Conservation (phyloP, 2,888 invertebrate genomes). For the Troides oblongomaculatus region DNA sequence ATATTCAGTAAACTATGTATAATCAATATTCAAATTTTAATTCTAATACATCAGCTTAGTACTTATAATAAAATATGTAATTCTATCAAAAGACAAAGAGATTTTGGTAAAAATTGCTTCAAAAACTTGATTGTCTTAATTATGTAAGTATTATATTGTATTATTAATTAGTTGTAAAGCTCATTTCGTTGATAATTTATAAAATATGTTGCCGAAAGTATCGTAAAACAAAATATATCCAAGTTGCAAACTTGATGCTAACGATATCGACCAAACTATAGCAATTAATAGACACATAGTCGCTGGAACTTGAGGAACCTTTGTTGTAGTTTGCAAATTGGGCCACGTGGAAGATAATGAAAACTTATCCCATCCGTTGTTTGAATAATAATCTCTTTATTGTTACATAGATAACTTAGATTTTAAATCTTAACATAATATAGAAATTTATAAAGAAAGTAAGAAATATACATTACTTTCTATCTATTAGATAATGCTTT, state of each 20-base stretch:
- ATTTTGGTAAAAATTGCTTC: background rate
- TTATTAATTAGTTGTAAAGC: background rate
- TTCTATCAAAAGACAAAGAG: too few species aligned
- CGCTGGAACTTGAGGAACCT: slow-evolving; percentile 71
- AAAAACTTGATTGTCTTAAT: background rate
- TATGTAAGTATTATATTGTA: background rate
- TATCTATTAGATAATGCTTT: too few species aligned
- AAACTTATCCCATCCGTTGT: slow-evolving; percentile 43
- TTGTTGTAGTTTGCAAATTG: slow-evolving; percentile 72
- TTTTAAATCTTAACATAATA: background rate
- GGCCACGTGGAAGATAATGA: slow-evolving; percentile 65
- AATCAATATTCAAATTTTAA: too few species aligned
- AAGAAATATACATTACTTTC: too few species aligned
- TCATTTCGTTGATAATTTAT: background rate
- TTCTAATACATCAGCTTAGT: too few species aligned
- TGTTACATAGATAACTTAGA: background rate
- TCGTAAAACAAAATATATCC: background rate
- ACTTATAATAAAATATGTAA: too few species aligned
- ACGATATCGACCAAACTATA: slow-evolving; percentile 47
- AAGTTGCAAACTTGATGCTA: background rate
- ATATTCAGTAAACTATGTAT: too few species aligned
- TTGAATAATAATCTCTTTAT: background rate
- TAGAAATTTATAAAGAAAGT: too few species aligned
- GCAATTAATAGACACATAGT: slow-evolving; percentile 74
- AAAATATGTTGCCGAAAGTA: background rate